Conservation (phyloP, 2,888 invertebrate species). For the Proisotoma minuta region DNA sequence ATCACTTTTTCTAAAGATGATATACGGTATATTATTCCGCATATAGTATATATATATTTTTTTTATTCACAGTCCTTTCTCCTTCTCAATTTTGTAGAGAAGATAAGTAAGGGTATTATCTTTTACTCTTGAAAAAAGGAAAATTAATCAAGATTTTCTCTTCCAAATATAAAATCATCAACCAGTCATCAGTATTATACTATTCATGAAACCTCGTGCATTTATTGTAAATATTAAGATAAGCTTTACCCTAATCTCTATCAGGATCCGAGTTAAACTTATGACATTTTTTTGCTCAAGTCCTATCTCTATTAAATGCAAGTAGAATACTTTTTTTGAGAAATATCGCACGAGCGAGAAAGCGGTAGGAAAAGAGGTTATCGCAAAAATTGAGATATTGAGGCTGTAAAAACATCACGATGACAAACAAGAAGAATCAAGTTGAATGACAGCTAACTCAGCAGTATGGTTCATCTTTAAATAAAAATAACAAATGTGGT, state of each 20-base stretch:
- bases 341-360: neutral
- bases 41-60: neutral
- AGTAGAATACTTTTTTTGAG: too few species aligned
- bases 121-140: neutral
- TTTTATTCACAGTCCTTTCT: neutral
- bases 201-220: too few species aligned
- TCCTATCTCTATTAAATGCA: too few species aligned
- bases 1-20: slow-evolving; percentile 16
- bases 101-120: neutral
- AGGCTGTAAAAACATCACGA: neutral
- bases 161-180: too few species aligned
- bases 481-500: slow-evolving; percentile 16
- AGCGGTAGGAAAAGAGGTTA: neutral
- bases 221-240: too few species aligned
- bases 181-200: too few species aligned
- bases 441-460: slow-evolving; percentile 15
- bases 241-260: too few species aligned
- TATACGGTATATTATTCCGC: neutral
- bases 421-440: neutral
- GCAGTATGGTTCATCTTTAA: neutral
- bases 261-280: too few species aligned
- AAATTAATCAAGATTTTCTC: neutral
- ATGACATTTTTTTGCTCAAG: too few species aligned
- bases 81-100: neutral
- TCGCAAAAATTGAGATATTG: slow-evolving; percentile 2